Base-by-base conservation (phyloP, 2,113 vertebrate genomes). In the Setophaga kirtlandii region DNA sequence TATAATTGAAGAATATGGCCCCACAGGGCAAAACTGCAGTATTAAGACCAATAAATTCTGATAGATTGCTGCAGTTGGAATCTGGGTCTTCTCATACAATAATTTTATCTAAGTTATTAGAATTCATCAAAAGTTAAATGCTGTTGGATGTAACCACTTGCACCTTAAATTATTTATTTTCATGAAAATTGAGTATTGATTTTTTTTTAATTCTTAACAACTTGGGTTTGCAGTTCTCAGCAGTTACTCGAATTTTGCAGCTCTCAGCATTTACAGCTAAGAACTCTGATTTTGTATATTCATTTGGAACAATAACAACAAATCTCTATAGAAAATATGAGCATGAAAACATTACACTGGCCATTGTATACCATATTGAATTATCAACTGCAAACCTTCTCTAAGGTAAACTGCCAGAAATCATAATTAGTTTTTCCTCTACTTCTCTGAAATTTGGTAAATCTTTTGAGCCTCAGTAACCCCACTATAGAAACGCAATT, bases 101-200 rank as follows among this genome's bases (percentile, higher is more conserved):
- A 87, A 84, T 87, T 92, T 90, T 62, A 82, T 60, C 65, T 56
- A 77, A 74, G 28, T 78, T 87, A 87, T 58, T 91, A 68, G 14
- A 62, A 62, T 84, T 94, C 44, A 82, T n/a, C 52, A 60, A 39
- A 86, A 90, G 25, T 92, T 95, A 49, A 94, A 78, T 62, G 27
- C 30, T 94, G 33, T 44, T 94, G 59, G 52, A 89, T 76, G 21
- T 52, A 89, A 83, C 27, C 15, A 89, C 35, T 88, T 89, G 42
- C 80, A 80, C 23, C 56, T 71, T 70, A 69, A 91, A 94, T 78
- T 60, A 87, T 55, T 96, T 93, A 7, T 89, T 83, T 79, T 44
- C 42, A 87, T n/a, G 42, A 94, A 90, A 91, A 88, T 17, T 81
- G 65, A 92, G 49, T 11, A 89, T 71, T 68, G 14, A 58, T 89